A percentile compares a stretch with the other conserved stretches of the same genome.
Evolutionary conservation across 1,140 invertebrate species (phyloP).

Genomic region (Drosophila subpulchrella): DNA sequence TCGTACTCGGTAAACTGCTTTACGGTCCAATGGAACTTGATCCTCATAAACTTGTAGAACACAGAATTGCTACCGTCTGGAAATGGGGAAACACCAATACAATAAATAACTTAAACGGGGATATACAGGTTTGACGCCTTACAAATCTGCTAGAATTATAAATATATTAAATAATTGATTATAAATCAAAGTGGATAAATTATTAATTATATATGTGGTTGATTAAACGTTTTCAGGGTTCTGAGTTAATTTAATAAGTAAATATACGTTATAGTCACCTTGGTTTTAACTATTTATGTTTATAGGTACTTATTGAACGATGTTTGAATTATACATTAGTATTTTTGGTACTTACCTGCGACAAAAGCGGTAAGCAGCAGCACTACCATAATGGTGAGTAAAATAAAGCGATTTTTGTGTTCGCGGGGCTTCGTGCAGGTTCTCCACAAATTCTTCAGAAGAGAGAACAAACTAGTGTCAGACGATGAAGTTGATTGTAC

Average conservation of each 20-base stretch:
- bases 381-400: conserved; percentile 86
- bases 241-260: neutral
- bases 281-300: neutral
- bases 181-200: neutral
- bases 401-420: conserved; percentile 86
- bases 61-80: conserved; percentile 85
- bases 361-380: conserved; percentile 86
- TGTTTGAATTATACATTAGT: conserved; percentile 1
- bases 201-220: neutral
- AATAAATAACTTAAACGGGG: neutral
- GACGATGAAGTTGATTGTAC: conserved; percentile 38
- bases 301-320: neutral
- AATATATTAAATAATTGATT: no score
- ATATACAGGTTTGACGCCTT: neutral
- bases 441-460: conserved; percentile 86
- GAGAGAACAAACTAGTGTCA: conserved; percentile 26
- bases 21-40: conserved; percentile 88
- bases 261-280: neutral
- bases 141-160: no score
- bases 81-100: neutral
- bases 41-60: conserved; percentile 87
- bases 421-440: conserved; percentile 86
- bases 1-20: conserved; percentile 86
- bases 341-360: conserved; percentile 25
- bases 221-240: neutral